Evolutionary conservation across 2,888 invertebrate species (phyloP).

Genomic region (Oxycera nigricornis): DNA sequence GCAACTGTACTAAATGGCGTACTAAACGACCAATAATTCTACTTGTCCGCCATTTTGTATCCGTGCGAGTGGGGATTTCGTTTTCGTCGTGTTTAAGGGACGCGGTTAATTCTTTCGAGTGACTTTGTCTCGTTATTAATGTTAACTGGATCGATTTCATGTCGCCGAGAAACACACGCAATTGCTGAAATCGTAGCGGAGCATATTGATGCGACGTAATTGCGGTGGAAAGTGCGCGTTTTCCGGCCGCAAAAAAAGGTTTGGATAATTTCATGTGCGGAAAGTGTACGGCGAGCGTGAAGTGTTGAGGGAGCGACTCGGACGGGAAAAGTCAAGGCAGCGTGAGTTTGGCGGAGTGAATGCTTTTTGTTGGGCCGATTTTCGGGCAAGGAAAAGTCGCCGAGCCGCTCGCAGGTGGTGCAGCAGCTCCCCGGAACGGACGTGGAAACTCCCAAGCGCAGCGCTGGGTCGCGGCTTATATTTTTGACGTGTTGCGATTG

Average conservation of each 20-base stretch:
- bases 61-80: slow-evolving; percentile 59
- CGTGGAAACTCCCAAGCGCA: not conserved
- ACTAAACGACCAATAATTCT: slow-evolving; percentile 50
- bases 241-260: slow-evolving; percentile 21
- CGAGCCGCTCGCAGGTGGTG: not conserved
- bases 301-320: not conserved
- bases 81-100: slow-evolving; percentile 54
- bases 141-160: not conserved
- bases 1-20: slow-evolving; percentile 24
- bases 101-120: slow-evolving; percentile 53
- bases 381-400: not conserved
- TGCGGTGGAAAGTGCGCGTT: slow-evolving; percentile 19
- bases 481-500: not conserved
- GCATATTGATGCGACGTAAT: not conserved
- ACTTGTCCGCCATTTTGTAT: slow-evolving; percentile 62
- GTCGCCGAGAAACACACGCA: not conserved
- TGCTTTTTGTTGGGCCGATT: not conserved
- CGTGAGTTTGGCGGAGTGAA: not conserved
- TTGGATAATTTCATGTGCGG: not conserved
- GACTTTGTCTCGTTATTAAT: not conserved
- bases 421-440: not conserved
- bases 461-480: not conserved
- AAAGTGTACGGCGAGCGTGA: slow-evolving; percentile 9
- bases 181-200: not conserved
- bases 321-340: not conserved